A percentile compares a stretch with the other conserved stretches of the same genome.
phyloP scores from a whole-genome alignment of 2,797 vertebrate species.

The Tapera naevia region DNA sequence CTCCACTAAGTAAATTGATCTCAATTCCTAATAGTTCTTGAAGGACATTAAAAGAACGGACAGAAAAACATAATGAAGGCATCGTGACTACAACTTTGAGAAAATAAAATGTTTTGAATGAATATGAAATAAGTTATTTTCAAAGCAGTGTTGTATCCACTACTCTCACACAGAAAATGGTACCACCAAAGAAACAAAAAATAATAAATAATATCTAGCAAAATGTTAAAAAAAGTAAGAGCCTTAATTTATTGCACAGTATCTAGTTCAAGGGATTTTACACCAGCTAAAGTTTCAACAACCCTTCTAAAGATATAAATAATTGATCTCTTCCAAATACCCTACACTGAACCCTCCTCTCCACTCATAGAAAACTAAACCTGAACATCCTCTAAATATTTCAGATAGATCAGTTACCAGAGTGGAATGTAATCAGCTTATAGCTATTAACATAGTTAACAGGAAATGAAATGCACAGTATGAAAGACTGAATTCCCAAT shows the following conservation, averaged over 20 bases:
- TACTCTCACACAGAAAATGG: not conserved
- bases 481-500: not conserved
- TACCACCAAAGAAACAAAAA: not conserved
- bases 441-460: conserved; percentile 6
- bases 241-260: not conserved
- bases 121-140: not conserved
- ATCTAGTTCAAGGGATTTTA: conserved; percentile 46
- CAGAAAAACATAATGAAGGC: not conserved
- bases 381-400: conserved; percentile 69
- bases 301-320: conserved; percentile 49
- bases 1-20: not conserved
- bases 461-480: not conserved
- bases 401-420: conserved; percentile 65
- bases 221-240: not conserved
- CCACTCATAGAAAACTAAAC: not conserved
- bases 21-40: not conserved
- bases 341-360: conserved; percentile 50
- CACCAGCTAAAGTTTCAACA: conserved; percentile 54
- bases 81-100: not conserved
- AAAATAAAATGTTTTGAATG: not conserved
- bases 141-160: not conserved
- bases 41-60: not conserved
- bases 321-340: conserved; percentile 62
- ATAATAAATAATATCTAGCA: not conserved
- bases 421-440: conserved; percentile 30